Evolutionary conservation across 1,140 invertebrate genomes (phyloP), one percentile per base, ranked within the genome.

Genomic region (Aphelenchoides avenae): DNA sequence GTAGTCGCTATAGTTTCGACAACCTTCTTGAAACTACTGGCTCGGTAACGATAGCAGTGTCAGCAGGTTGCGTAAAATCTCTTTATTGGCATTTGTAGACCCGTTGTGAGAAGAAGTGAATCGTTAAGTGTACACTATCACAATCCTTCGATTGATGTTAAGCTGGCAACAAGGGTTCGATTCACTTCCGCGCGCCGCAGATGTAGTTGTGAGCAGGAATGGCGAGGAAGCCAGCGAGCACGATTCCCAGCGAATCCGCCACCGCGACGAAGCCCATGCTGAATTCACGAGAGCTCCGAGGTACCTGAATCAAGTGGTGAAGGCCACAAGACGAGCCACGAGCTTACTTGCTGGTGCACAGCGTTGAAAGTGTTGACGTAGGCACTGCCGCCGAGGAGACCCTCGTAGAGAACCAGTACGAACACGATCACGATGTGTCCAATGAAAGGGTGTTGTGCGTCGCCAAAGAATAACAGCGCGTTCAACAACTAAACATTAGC

Each of bases 371-470:
- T 68, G 30, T 71, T 64, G 5, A 68, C 65, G 48, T 68, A 68
- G 37, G 65, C 61, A 40, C 41, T 15, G 9, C 65, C 65, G 13
- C 62, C 60, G 0, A 68, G 33, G n/a, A 71, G 43, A 24, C 65
- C 65, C 42, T 68, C 65, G 37, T 66, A 68, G 7, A 68, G 44
- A 29, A 68, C 46, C 30, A 66, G 27, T 0, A 36, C 44, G 40
- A 74, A 73, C 29, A 71, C 47, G 5, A 73, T 48, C 24, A 51
- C 22, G 39, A 74, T 76, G 40, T 71, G 66, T 1, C 63, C 63
- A 24, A 65, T 36, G 26, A 64, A 67, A 20, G 40, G 48, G 34
- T 64, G 55, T n/a, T 71, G 36, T 2, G 73, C 55, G 27, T 74
- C 59, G 9, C 53, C 46, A 44, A 70, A 59, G 42, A 74, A 68